A percentile compares a stretch with the other conserved stretches of the same genome.
These are phyloP conservation scores for Drosophila bocki DNA, from an alignment of 1,140 invertebrate genomes.

Conservation along the genomic window DNA sequence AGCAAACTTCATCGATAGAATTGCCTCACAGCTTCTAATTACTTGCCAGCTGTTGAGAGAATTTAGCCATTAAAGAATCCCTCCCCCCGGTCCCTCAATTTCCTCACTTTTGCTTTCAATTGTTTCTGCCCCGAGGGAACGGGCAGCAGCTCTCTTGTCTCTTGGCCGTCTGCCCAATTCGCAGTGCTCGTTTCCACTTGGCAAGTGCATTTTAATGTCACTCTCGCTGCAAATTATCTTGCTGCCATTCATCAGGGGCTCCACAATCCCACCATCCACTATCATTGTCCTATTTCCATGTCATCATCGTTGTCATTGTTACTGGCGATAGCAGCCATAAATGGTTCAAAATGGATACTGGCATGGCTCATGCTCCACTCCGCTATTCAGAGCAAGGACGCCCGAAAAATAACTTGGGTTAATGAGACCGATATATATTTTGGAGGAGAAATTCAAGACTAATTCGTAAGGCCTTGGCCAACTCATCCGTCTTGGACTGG, in stretches of 20 bases:
- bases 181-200: slow-evolving; percentile 54
- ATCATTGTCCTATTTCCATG: slow-evolving; percentile 29
- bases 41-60: slow-evolving; percentile 50
- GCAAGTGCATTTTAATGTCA: slow-evolving; percentile 73
- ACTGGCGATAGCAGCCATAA: slow-evolving; percentile 14
- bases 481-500: slow-evolving; percentile 14
- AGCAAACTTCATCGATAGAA: slow-evolving; percentile 39
- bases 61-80: slow-evolving; percentile 45
- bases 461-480: not conserved
- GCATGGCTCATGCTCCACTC: not conserved
- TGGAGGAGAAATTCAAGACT: not conserved
- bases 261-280: not conserved
- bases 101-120: slow-evolving; percentile 58
- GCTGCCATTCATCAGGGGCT: slow-evolving; percentile 49
- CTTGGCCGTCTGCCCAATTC: slow-evolving; percentile 57
- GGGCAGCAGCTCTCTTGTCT: slow-evolving; percentile 7
- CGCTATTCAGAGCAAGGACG: slow-evolving; percentile 15
- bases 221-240: slow-evolving; percentile 63
- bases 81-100: slow-evolving; percentile 2
- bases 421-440: not conserved
- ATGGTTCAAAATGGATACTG: slow-evolving; percentile 23
- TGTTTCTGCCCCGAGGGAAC: slow-evolving; percentile 24
- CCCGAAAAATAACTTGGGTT: slow-evolving; percentile 12
- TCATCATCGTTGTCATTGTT: slow-evolving; percentile 53
- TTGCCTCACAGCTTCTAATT: slow-evolving; percentile 56